Evolutionary conservation across 2,888 invertebrate genomes (phyloP).

Genomic region (Buathra laborator): DNA sequence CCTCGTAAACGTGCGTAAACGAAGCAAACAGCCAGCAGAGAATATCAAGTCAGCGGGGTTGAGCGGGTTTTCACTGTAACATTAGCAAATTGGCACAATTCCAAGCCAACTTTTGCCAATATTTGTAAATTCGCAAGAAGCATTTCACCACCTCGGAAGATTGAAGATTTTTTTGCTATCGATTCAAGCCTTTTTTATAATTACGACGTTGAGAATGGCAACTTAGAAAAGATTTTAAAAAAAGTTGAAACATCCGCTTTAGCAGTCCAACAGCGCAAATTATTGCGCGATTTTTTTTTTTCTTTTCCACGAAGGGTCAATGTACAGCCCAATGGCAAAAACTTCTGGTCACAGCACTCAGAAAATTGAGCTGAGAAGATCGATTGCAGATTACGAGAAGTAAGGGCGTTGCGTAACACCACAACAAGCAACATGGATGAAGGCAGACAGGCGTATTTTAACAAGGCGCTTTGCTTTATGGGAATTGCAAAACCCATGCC

Average conservation of each 20-base stretch:
- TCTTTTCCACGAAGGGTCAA: no score
- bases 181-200: background rate
- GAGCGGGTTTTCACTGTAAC: conserved; percentile 9
- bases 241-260: no score
- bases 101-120: background rate
- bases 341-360: conserved; percentile 12
- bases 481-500: conserved; percentile 70
- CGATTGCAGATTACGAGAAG: conserved; percentile 67
- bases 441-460: conserved; percentile 63
- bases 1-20: conserved; percentile 70
- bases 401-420: conserved; percentile 70
- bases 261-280: no score
- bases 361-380: conserved; percentile 59
- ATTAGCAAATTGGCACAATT: background rate
- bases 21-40: conserved; percentile 27
- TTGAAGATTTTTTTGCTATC: background rate
- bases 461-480: conserved; percentile 65
- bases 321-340: background rate
- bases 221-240: no score
- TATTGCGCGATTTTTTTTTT: no score
- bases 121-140: background rate
- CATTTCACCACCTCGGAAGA: background rate
- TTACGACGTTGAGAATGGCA: background rate
- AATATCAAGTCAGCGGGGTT: background rate
- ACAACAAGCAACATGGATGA: conserved; percentile 27